phyloP scores from a whole-genome alignment of 1,140 invertebrate genomes.

The Procambarus clarkii region DNA sequence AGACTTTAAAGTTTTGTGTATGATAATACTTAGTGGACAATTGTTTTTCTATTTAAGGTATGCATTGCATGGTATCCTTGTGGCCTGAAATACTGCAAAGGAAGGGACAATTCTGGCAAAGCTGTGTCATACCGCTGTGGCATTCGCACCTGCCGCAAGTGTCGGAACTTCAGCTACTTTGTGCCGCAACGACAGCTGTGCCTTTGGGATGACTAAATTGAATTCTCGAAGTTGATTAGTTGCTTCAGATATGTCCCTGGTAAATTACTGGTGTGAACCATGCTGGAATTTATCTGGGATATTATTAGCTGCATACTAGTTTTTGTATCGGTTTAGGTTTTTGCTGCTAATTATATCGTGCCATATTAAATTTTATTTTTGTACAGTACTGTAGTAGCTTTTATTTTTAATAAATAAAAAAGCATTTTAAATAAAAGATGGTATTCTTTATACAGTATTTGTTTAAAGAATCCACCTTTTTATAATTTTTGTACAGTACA shows the following conservation, averaged over 20 bases:
- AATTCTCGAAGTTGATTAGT: not conserved
- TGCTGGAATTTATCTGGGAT: not conserved
- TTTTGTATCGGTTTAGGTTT: no score
- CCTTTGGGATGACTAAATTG: slow-evolving; percentile 82
- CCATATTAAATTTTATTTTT: no score
- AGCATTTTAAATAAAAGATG: no score
- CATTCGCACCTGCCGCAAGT: slow-evolving; percentile 95
- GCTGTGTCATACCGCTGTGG: slow-evolving; percentile 90
- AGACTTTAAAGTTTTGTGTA: no score
- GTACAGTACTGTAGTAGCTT: no score
- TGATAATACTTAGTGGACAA: no score
- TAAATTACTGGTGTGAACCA: not conserved
- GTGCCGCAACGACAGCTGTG: slow-evolving; percentile 89
- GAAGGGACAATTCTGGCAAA: slow-evolving; percentile 80
- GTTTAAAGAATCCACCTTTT: no score
- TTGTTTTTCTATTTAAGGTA: slow-evolving; percentile 80
- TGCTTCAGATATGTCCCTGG: not conserved
- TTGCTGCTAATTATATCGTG: no score
- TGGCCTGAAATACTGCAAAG: slow-evolving; percentile 94
- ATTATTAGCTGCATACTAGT: no score
- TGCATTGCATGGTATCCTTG: slow-evolving; percentile 95
- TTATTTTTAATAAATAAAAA: no score
- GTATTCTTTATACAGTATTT: no score
- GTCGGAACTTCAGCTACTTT: slow-evolving; percentile 90
- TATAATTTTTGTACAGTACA: no score